These are phyloP conservation scores for Martes flavigula DNA, from an alignment of 2,797 vertebrate species.

Conservation along the genomic window DNA sequence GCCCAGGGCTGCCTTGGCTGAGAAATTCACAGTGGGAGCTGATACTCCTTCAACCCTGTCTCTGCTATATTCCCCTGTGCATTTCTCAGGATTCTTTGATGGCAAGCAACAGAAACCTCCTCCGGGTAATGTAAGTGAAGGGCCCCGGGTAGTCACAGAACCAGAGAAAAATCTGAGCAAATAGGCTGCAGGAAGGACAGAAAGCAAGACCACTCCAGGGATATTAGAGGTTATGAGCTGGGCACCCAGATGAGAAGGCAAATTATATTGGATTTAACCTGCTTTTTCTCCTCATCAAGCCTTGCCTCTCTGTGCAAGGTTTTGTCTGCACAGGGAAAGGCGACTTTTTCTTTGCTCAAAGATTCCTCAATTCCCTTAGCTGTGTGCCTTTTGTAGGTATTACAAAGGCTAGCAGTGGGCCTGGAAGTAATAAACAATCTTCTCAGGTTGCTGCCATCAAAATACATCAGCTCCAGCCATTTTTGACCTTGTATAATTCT, in stretches of 20 bases:
- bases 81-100: not conserved
- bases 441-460: not conserved
- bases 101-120: not conserved
- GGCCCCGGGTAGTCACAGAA: not conserved
- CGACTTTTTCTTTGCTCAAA: conserved; percentile 41
- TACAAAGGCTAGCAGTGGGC: not conserved
- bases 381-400: not conserved
- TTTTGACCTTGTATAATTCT: not conserved
- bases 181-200: not conserved
- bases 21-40: not conserved
- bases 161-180: not conserved
- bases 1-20: not conserved
- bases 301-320: not conserved
- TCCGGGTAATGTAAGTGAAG: not conserved
- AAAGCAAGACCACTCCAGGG: not conserved
- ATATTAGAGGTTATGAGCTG: not conserved
- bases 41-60: not conserved
- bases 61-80: not conserved
- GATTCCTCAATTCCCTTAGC: not conserved
- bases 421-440: not conserved
- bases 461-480: not conserved
- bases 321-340: conserved; percentile 7
- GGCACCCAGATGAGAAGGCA: not conserved
- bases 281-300: not conserved
- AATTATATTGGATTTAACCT: not conserved